Evolutionary conservation across 2,797 vertebrate genomes (phyloP).

Genomic region (Glyptemys insculpta): DNA sequence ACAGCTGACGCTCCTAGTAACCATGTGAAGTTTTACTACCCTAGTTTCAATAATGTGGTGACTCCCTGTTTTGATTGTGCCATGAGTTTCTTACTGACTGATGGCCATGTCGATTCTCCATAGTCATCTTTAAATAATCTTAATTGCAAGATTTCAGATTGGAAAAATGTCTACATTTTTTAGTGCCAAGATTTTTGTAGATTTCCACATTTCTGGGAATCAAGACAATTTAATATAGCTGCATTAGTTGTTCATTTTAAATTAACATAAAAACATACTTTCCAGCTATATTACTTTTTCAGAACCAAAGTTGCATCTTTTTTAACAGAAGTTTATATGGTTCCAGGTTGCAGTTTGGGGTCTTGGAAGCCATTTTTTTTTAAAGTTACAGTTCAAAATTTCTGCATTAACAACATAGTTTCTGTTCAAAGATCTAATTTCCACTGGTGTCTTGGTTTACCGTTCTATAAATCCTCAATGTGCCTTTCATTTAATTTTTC

Average conservation of each 20-base stretch:
- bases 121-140: not conserved
- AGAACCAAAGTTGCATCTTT: slow-evolving; percentile 9
- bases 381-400: slow-evolving; percentile 46
- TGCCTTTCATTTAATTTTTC: slow-evolving; percentile 82
- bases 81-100: not conserved
- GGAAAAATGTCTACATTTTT: not conserved
- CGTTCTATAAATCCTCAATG: slow-evolving; percentile 79
- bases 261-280: slow-evolving; percentile 24
- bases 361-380: slow-evolving; percentile 52
- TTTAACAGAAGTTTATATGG: slow-evolving; percentile 16
- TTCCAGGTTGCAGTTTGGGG: slow-evolving; percentile 4
- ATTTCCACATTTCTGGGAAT: slow-evolving; percentile 46
- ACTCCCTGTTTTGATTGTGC: not conserved
- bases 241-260: slow-evolving; percentile 49
- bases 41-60: not conserved
- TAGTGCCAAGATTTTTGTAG: slow-evolving; percentile 9
- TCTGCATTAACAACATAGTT: slow-evolving; percentile 56
- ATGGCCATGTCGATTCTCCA: not conserved
- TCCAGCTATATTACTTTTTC: slow-evolving; percentile 34
- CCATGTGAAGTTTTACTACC: not conserved
- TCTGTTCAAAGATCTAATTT: slow-evolving; percentile 74
- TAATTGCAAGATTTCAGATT: not conserved
- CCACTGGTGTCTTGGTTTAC: slow-evolving; percentile 75
- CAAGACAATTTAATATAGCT: slow-evolving; percentile 29
- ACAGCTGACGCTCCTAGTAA: not conserved